Conservation (phyloP, 2,888 invertebrate species). For the Parthenolecanium corni region DNA sequence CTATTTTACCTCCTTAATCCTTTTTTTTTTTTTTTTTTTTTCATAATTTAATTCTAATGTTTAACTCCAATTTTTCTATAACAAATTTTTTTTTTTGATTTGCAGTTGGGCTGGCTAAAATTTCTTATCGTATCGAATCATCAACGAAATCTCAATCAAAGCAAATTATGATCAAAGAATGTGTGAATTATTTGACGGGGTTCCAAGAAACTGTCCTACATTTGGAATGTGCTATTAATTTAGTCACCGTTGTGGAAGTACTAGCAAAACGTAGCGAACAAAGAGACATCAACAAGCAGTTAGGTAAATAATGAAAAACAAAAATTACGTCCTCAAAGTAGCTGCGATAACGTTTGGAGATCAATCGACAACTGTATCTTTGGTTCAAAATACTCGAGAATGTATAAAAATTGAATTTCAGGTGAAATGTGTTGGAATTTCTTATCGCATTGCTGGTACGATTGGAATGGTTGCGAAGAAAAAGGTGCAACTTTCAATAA, state of each 20-base stretch:
- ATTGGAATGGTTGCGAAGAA: constrained; percentile 49
- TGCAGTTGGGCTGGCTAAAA: constrained; percentile 2
- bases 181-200: constrained; percentile 38
- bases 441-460: constrained; percentile 57
- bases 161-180: constrained; percentile 34
- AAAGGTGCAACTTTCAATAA: constrained; percentile 54
- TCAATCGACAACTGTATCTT: too few relatives aligned
- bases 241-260: constrained; percentile 45
- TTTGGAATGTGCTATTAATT: constrained; percentile 45
- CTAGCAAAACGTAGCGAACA: constrained; percentile 42
- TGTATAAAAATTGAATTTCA: constrained; percentile 33
- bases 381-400: too few relatives aligned
- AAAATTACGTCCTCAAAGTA: too few relatives aligned
- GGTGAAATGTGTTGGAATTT: constrained; percentile 45
- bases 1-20: too few relatives aligned
- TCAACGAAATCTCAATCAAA: constrained; percentile 1
- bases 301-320: constrained; percentile 29
- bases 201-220: constrained; percentile 46
- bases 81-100: background rate
- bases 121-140: background rate
- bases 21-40: too few relatives aligned
- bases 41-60: background rate
- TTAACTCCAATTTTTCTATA: background rate
- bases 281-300: constrained; percentile 17
- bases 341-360: background rate